Evolutionary conservation across 2,113 vertebrate genomes (phyloP), one percentile per base, ranked within the genome.

Genomic region (Phodopus roborovskii): DNA sequence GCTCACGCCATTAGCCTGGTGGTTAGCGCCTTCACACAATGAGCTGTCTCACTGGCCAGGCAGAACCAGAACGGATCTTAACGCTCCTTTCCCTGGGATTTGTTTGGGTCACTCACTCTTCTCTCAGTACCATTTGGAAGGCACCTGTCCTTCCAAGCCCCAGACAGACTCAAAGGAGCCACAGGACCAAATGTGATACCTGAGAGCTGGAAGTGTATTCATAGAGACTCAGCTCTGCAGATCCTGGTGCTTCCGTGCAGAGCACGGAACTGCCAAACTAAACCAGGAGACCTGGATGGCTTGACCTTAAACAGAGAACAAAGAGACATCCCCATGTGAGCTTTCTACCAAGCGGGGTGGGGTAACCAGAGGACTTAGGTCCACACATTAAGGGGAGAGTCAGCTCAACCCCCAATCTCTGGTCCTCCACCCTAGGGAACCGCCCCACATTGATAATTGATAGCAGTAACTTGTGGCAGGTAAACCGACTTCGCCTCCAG

Each of bases 361-460:
- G 75, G 1, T 24, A 71, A 30, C 79, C 50, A 82, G 30, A 93
- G 73, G 66, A 56, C 17, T 11, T 7, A 5, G 1, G 11, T 50
- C 56, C 13, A 28, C 1, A 7, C 26, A 74, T 48, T 12, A 15
- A 50, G 15, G 71, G 16, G 48, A 77, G 26, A 36, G 33, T 33
- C 74, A 28, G 28, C 22, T 30, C 5, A 10, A 26, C 24, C 70
- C 7, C n/a, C 36, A 33, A 0, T 8, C 3, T 42, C 6, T 16
- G 17, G 12, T 39, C 36, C 62, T 45, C 79, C 48, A 83, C 50
- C 28, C 71, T 3, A 0, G 10, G 17, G 13, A 26, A 9, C 3
- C 45, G 7, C 17, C 7, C 73, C 30, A 17, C 33, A 30, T 1
- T 0, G 0, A n/a, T 0, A 2, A 42, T 1, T 0, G 0, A n/a